Evolutionary conservation across 2,113 vertebrate species (phyloP).

Genomic region (Carassius carassius): DNA sequence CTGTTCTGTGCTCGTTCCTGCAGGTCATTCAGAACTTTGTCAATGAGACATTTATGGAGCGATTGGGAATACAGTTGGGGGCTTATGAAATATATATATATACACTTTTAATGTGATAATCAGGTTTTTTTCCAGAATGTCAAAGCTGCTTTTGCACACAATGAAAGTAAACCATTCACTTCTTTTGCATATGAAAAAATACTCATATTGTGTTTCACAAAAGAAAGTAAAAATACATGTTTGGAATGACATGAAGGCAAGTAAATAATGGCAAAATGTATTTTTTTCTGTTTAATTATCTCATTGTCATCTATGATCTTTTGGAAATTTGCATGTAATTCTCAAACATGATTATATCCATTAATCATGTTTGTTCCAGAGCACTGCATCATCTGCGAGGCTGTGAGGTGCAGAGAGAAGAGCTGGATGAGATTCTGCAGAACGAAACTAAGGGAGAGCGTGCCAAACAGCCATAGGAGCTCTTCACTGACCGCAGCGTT

Average conservation of each 20-base stretch:
- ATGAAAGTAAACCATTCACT: no score
- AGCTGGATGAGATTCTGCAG: constrained; percentile 84
- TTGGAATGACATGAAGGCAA: no score
- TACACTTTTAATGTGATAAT: no score
- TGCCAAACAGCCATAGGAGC: constrained; percentile 74
- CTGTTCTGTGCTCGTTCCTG: constrained; percentile 39
- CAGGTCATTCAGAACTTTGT: constrained; percentile 86
- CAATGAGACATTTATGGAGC: constrained; percentile 80
- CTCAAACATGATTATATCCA: not conserved
- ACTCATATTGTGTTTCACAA: no score
- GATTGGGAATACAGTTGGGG: constrained; percentile 73
- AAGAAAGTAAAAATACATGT: no score
- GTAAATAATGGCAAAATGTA: no score
- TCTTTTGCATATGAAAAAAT: no score
- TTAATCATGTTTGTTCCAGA: constrained; percentile 58
- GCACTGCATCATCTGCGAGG: constrained; percentile 81
- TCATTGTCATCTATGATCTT: no score
- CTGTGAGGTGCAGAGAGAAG: constrained; percentile 68
- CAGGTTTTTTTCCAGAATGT: no score
- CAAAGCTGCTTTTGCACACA: no score
- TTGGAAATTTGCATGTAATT: not conserved
- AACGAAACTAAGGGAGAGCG: constrained; percentile 70
- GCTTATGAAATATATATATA: constrained; percentile 62
- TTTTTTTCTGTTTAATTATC: no score
- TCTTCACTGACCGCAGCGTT: constrained; percentile 74